phyloP scores from a whole-genome alignment of 2,113 vertebrate species.

The Hyla sarda region DNA sequence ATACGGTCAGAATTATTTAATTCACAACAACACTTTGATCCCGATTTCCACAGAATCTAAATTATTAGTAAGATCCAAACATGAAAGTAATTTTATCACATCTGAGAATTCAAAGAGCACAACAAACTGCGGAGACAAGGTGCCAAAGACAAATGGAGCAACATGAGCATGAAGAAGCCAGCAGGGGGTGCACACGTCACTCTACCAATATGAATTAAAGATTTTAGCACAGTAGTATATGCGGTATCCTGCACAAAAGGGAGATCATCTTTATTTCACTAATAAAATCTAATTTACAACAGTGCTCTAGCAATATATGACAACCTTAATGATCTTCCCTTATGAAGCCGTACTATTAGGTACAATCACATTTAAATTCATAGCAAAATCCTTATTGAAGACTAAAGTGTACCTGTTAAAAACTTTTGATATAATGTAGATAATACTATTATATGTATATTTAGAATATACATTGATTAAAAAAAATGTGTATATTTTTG shows the following conservation, averaged over 20 bases:
- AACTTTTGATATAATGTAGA: too few relatives aligned
- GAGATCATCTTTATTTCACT: too few relatives aligned
- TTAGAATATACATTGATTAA: too few relatives aligned
- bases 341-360: too few relatives aligned
- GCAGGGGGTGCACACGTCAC: not conserved
- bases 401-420: too few relatives aligned
- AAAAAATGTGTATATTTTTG: too few relatives aligned
- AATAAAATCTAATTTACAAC: too few relatives aligned
- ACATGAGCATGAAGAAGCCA: not conserved
- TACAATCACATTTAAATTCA: too few relatives aligned
- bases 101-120: not conserved
- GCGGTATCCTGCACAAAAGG: not conserved
- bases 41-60: not conserved
- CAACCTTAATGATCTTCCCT: too few relatives aligned
- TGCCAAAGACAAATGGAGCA: not conserved
- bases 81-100: not conserved
- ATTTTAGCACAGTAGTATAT: not conserved
- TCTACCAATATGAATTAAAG: not conserved
- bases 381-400: too few relatives aligned
- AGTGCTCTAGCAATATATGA: too few relatives aligned
- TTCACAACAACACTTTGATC: conserved; percentile 6
- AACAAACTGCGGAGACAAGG: not conserved
- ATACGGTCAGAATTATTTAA: not conserved
- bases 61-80: not conserved
- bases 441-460: too few relatives aligned